Evolutionary conservation across 2,113 vertebrate genomes (phyloP).

Genomic region (Grammomys surdaster): DNA sequence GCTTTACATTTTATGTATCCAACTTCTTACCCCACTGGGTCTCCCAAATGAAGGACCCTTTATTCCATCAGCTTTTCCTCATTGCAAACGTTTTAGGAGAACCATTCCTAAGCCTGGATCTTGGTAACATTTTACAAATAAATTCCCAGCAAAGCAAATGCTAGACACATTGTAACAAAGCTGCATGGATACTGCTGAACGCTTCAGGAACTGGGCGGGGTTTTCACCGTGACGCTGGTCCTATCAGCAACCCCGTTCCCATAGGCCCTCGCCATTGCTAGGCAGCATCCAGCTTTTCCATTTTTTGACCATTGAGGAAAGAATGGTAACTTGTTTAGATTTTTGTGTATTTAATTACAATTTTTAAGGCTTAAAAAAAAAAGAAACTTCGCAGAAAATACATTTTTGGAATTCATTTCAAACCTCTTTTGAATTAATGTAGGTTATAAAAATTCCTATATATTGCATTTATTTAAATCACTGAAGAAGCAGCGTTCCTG

Average conservation of each 20-base stretch:
- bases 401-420: constrained; percentile 55
- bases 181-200: neutral
- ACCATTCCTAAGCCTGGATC: neutral
- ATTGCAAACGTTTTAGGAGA: neutral
- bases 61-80: constrained; percentile 2
- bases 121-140: constrained; percentile 16
- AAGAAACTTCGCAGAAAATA: constrained; percentile 31
- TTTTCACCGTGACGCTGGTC: neutral
- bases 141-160: neutral
- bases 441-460: constrained; percentile 52
- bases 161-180: neutral
- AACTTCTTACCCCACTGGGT: neutral
- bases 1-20: neutral
- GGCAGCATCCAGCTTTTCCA: neutral
- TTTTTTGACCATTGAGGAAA: neutral
- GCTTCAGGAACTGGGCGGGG: neutral
- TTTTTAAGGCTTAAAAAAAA: constrained; percentile 51
- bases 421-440: constrained; percentile 69
- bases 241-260: neutral
- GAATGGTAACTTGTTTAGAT: constrained; percentile 43
- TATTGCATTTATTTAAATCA: constrained; percentile 58
- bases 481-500: neutral
- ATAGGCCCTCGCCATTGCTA: neutral
- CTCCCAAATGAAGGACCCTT: neutral
- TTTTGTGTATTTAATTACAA: constrained; percentile 65